Percentiles rank a stretch among this genome's conserved stretches.
phyloP scores from a whole-genome alignment of 2,888 invertebrate species.

The Perdita meconis region DNA sequence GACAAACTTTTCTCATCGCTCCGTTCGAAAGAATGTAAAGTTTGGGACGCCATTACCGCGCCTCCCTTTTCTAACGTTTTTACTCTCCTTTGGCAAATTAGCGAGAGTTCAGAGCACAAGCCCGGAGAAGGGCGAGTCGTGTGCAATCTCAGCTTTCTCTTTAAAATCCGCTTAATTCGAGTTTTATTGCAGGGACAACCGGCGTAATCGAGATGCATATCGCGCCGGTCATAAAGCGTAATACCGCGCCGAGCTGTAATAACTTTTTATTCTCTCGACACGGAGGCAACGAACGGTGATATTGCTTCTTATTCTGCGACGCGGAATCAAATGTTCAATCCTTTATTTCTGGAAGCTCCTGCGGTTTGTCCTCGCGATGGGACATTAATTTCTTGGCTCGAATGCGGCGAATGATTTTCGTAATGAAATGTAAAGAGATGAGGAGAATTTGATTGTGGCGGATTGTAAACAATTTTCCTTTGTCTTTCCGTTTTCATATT shows the following conservation, averaged over 20 bases:
- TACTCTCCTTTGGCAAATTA: not conserved
- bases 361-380: too few species aligned
- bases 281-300: slow-evolving; percentile 1
- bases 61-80: not conserved
- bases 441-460: too few species aligned
- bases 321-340: slow-evolving; percentile 21
- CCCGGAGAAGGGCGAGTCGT: not conserved
- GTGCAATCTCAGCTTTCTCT: slow-evolving; percentile 4
- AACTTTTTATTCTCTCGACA: slow-evolving; percentile 40
- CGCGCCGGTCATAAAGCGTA: slow-evolving; percentile 24
- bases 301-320: slow-evolving; percentile 13
- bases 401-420: not conserved
- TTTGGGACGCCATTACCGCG: not conserved
- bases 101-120: not conserved
- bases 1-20: too few species aligned
- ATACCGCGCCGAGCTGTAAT: slow-evolving; percentile 34
- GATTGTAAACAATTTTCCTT: too few species aligned
- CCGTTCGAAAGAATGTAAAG: not conserved
- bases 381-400: not conserved
- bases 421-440: too few species aligned
- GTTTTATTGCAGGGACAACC: slow-evolving; percentile 33
- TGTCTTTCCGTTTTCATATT: too few species aligned
- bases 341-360: not conserved
- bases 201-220: slow-evolving; percentile 34
- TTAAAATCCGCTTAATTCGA: slow-evolving; percentile 31